Base-by-base conservation (phyloP, 2,113 vertebrate species). In the Cyrtonyx montezumae region DNA sequence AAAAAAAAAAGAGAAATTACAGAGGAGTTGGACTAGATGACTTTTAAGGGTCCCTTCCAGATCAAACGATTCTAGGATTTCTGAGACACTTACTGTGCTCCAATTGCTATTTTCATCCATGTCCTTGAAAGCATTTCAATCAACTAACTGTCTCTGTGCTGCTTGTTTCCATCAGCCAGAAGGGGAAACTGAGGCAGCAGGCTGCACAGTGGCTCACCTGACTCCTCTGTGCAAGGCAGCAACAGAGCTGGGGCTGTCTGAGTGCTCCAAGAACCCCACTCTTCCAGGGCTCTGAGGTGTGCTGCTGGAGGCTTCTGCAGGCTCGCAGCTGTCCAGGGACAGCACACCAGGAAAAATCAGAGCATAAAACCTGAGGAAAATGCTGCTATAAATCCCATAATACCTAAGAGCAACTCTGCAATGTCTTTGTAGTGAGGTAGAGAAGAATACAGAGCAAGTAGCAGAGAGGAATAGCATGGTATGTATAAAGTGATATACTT, bases 401-500 rank as follows among this genome's bases (percentile, higher is more conserved):
- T 5, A 32, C 21, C 0, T 0, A 79, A 55, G 4, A 83, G 6
- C 71, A 76, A 9, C 13, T 17, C 34, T 30, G 28, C 0, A 1
- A 42, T 65, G 65, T 34, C 43, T 94, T 82, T 66, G n/a, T 62
- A 59, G 42, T 0, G 2, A 84, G 59, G 26, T 20, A 67, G n/a
- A 89, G 65, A 40, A 62, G 68, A 42, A 34, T 10, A 28, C 1
- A 36, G 32, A 83, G 37, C 43, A 82, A 79, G 40, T 3, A 90
- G 48, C 49, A 66, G 28, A 75, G 66, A 69, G 49, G 19, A 75
- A 16, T 48, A 91, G 59, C 6, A 1, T 17, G 22, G 20, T 28
- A 25, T n/a, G 70, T 43, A 75, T 22, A 91, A 91, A 94, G 45
- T 21, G 51, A 40, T 36, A 17, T 91, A 98, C 98, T 98, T 98